Evolutionary conservation across 2,888 invertebrate genomes (phyloP), one percentile per base, ranked within the genome.

Genomic region (Philhelius pedissequus): DNA sequence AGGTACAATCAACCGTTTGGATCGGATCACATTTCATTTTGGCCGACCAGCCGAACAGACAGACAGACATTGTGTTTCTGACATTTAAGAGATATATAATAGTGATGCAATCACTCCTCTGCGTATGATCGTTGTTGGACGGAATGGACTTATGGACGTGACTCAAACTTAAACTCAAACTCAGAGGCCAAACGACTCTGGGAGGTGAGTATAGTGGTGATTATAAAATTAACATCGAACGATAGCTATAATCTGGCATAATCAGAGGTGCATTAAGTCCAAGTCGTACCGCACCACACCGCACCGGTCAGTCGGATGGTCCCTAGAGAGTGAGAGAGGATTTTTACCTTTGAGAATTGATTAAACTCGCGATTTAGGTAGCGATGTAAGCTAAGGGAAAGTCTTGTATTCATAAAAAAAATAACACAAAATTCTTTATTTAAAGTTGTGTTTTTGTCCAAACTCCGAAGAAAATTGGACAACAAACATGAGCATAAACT

Each of bases 211-310:
- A n/a, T n/a, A 62, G 18, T 13, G 80, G 68, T 84, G 80, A 84
- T 84, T 84, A 71, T 76, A 84, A 80, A 84, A 84, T 80, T 84
- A 80, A 80, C 84, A 84, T 75, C 80, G 60, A 71, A 62, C 84
- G 80, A 84, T 84, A 84, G 48, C 71, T 45, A 76, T 80, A 80
- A 80, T 84, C 84, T 76, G 84, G 84, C 80, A 84, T 84, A 71
- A 84, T 75, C 75, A 66, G 58, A 71, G 76, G 30, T 80, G 80
- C 84, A 84, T 76, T 80, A 79, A 79, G 75, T 56, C 64, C 62
- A 35, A 4, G 13, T 20, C 11, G 20, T 13, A 11, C 1, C 20
- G 35, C 5, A n/a, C n/a, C n/a, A n/a, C n/a, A n/a, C n/a, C n/a
- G 3, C 15, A n/a, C n/a, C 4, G 8, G n/a, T n/a, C n/a, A n/a